These are phyloP conservation scores for Pteruthius melanotis DNA, from an alignment of 2,113 vertebrate genomes.

Conservation along the genomic window DNA sequence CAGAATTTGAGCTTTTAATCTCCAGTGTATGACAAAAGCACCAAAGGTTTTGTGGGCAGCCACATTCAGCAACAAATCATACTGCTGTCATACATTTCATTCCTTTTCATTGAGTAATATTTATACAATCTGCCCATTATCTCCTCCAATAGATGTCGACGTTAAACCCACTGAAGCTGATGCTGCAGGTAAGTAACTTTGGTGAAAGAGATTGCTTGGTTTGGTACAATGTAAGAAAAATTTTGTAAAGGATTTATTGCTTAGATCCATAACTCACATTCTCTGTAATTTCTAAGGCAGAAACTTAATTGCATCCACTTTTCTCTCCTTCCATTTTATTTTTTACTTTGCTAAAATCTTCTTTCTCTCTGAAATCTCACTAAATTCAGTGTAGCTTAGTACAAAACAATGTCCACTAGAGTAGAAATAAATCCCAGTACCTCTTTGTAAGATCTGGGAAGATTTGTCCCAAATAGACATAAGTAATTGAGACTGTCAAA, in stretches of 20 bases:
- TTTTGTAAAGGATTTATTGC: not conserved
- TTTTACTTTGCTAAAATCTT: not conserved
- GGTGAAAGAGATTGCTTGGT: not conserved
- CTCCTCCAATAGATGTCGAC: not conserved
- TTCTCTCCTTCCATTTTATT: not conserved
- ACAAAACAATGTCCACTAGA: not conserved
- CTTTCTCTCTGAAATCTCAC: not conserved
- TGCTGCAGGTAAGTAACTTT: not conserved
- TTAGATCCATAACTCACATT: not conserved
- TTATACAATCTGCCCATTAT: not conserved
- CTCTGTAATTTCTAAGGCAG: not conserved
- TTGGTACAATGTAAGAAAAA: not conserved
- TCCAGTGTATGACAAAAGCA: not conserved
- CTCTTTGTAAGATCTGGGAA: not conserved
- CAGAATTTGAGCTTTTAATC: conserved; percentile 52
- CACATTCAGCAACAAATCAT: conserved; percentile 17
- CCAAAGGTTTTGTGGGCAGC: conserved; percentile 24
- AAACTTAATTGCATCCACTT: not conserved
- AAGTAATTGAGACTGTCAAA: not conserved
- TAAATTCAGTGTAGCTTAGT: not conserved
- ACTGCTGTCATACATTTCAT: not conserved
- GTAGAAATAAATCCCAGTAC: not conserved
- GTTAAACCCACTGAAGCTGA: not conserved
- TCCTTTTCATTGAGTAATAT: conserved; percentile 11
- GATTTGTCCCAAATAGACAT: not conserved